Conservation (phyloP, 2,888 invertebrate genomes). For the Drosophila ustulata region DNA sequence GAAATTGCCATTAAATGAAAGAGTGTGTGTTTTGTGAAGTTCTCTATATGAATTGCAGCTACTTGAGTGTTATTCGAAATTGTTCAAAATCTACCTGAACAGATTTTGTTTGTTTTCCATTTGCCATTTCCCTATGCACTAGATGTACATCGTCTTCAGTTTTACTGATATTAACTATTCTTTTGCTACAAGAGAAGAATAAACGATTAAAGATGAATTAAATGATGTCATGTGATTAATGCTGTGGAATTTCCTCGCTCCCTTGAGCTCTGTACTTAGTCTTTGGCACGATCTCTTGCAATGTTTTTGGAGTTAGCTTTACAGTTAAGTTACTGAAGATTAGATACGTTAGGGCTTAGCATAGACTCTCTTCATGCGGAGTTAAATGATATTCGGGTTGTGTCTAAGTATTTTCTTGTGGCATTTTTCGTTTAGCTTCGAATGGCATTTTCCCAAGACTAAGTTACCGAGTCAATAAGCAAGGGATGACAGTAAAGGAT, state of each 20-base stretch:
- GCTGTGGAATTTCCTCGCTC: constrained; percentile 28
- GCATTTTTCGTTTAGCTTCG: constrained; percentile 38
- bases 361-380: constrained; percentile 2
- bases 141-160: constrained; percentile 91
- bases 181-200: constrained; percentile 88
- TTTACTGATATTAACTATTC: constrained; percentile 90
- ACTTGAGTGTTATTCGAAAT: constrained; percentile 54
- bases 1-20: constrained; percentile 41
- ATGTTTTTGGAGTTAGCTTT: not conserved
- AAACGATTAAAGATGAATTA: constrained; percentile 72
- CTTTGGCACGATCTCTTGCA: constrained; percentile 32
- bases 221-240: constrained; percentile 32
- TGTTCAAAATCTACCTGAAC: constrained; percentile 87
- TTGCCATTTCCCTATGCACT: constrained; percentile 90
- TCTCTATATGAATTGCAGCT: constrained; percentile 24
- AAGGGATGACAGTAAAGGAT: constrained; percentile 20
- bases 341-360: constrained; percentile 21
- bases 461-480: constrained; percentile 58
- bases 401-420: constrained; percentile 18
- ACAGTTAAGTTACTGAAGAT: constrained; percentile 9
- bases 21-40: constrained; percentile 32
- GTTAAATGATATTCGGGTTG: not conserved
- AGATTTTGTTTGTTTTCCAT: constrained; percentile 90
- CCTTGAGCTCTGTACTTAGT: constrained; percentile 53
- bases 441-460: constrained; percentile 41